phyloP scores from a whole-genome alignment of 2,113 vertebrate genomes.

The Willisornis vidua region DNA sequence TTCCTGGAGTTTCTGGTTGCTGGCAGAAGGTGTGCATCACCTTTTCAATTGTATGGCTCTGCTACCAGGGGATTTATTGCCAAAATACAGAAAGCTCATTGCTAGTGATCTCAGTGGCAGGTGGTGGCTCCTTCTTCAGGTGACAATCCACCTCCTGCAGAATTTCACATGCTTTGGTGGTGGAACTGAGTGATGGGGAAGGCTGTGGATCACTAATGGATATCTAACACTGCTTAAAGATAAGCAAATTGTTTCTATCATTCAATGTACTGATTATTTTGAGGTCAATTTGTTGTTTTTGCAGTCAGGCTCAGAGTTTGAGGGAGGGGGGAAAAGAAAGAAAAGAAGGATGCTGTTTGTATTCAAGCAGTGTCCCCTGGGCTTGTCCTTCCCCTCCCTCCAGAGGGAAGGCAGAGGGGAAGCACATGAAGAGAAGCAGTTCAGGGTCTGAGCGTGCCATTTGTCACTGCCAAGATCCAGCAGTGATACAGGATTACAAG shows the following conservation, averaged over 20 bases:
- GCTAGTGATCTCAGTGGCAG: not conserved
- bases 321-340: not conserved
- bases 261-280: not conserved
- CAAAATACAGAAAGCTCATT: not conserved
- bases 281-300: not conserved
- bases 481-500: conserved; percentile 14
- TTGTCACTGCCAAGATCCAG: conserved; percentile 57
- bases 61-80: not conserved
- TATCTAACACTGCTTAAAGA: not conserved
- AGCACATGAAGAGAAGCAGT: not conserved
- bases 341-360: not conserved
- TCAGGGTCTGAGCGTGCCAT: not conserved
- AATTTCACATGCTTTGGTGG: rapidly evolving
- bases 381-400: not conserved
- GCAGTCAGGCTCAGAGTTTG: not conserved
- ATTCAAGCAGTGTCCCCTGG: not conserved
- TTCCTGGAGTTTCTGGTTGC: not conserved
- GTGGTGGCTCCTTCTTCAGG: not conserved
- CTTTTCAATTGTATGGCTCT: not conserved
- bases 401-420: not conserved
- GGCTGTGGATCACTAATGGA: not conserved
- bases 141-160: not conserved
- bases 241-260: not conserved
- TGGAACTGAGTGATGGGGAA: not conserved
- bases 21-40: not conserved